phyloP scores from a whole-genome alignment of 2,888 invertebrate species.

The Pterostichus madidus region DNA sequence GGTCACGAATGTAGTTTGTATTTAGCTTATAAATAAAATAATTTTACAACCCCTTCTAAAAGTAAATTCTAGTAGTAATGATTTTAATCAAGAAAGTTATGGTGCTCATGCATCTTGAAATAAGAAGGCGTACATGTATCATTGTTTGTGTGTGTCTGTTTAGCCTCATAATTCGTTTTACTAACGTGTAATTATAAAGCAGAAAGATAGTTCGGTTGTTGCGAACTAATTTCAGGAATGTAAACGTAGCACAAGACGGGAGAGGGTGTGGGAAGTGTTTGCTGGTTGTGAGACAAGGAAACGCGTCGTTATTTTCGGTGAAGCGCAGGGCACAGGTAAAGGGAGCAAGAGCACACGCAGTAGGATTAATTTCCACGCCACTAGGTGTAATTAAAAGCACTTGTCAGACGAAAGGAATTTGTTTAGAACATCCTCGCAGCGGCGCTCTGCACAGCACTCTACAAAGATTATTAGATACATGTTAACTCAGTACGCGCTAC shows the following conservation, averaged over 20 bases:
- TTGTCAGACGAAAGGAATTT: slow-evolving; percentile 66
- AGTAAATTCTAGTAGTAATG: too few relatives aligned
- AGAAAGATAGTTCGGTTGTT: slow-evolving; percentile 54
- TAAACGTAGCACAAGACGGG: slow-evolving; percentile 31
- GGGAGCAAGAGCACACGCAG: slow-evolving; percentile 50
- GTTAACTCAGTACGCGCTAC: slow-evolving; percentile 45
- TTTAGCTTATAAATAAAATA: too few relatives aligned
- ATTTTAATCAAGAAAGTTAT: too few relatives aligned
- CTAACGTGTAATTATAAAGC: slow-evolving; percentile 37
- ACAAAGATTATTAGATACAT: slow-evolving; percentile 66
- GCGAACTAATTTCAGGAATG: slow-evolving; percentile 62
- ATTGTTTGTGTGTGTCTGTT: slow-evolving; percentile 13
- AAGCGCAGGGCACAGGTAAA: slow-evolving; percentile 31
- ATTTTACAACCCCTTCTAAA: too few relatives aligned
- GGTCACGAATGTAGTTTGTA: too few relatives aligned
- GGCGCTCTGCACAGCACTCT: slow-evolving; percentile 40
- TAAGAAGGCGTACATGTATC: too few relatives aligned
- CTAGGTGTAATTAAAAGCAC: slow-evolving; percentile 67
- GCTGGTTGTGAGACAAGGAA: slow-evolving; percentile 44
- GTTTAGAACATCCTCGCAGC: slow-evolving; percentile 56
- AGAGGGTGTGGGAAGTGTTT: not conserved
- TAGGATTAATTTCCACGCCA: slow-evolving; percentile 65
- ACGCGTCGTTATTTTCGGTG: slow-evolving; percentile 38
- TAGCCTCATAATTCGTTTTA: slow-evolving; percentile 46
- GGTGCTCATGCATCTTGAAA: too few relatives aligned